A percentile compares a stretch with the other conserved stretches of the same genome.
phyloP scores from a whole-genome alignment of 2,797 vertebrate species.

The Hybognathus amarus region DNA sequence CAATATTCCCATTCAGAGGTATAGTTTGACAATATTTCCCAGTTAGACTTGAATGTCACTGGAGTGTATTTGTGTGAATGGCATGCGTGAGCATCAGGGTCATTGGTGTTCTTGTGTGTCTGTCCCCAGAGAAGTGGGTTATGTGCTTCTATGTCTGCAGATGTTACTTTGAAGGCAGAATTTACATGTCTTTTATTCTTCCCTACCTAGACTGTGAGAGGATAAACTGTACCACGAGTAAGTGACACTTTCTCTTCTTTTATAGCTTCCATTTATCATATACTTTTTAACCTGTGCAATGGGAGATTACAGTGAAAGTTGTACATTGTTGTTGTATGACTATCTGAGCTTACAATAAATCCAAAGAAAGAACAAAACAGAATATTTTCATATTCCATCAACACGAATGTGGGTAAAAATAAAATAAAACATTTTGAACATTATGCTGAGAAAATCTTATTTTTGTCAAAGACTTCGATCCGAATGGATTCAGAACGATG shows the following conservation, averaged over 20 bases:
- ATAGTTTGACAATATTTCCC: not conserved
- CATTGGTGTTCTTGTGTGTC: conserved; percentile 86
- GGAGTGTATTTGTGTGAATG: conserved; percentile 41
- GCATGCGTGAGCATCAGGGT: conserved; percentile 76
- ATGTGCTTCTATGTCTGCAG: conserved; percentile 99
- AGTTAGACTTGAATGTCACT: not conserved
- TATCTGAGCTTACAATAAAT: not conserved
- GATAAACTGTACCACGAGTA: conserved; percentile 99
- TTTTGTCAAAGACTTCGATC: too few relatives aligned
- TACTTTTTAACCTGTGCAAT: conserved; percentile 15
- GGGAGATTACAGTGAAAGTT: not conserved
- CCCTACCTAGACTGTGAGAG: conserved; percentile 99
- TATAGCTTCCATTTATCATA: conserved; percentile 22
- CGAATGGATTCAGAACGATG: too few relatives aligned
- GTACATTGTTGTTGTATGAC: not conserved
- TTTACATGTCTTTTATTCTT: conserved; percentile 99
- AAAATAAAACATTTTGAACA: too few relatives aligned
- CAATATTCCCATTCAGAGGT: not conserved
- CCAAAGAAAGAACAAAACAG: not conserved
- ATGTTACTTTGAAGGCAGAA: conserved; percentile 99
- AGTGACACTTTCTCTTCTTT: conserved; percentile 93
- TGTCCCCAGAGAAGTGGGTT: conserved; percentile 95
- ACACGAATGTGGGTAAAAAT: not conserved
- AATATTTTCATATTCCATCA: not conserved
- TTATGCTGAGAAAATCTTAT: too few relatives aligned